Percentiles rank a stretch among this genome's conserved stretches.
phyloP scores from a whole-genome alignment of 2,113 vertebrate species.

The Cyanoderma ruficeps region DNA sequence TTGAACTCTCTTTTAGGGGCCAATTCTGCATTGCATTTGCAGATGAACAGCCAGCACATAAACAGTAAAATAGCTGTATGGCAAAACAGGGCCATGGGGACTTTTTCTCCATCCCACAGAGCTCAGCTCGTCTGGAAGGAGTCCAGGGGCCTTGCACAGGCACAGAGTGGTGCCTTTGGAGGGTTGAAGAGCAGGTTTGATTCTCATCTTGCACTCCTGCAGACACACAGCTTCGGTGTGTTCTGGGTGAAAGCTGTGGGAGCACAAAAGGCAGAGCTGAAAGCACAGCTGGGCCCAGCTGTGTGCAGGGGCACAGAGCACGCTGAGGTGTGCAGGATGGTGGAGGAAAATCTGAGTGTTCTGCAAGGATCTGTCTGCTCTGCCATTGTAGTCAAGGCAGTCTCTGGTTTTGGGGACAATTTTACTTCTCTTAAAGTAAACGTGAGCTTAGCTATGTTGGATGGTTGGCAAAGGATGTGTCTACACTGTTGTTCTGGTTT shows the following conservation, averaged over 20 bases:
- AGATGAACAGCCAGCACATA: neutral
- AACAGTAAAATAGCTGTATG: neutral
- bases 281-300: neutral
- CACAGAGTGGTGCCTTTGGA: neutral
- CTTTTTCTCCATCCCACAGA: neutral
- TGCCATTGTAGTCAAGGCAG: neutral
- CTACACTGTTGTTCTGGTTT: neutral
- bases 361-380: neutral
- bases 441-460: neutral
- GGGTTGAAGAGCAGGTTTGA: neutral
- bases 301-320: neutral
- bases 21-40: neutral
- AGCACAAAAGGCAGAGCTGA: neutral
- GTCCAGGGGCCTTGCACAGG: neutral
- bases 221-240: rapidly evolving
- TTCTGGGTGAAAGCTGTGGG: neutral
- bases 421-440: neutral
- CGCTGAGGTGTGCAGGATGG: neutral
- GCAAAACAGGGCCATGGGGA: neutral
- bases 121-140: neutral
- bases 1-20: neutral
- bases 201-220: neutral
- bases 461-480: neutral
- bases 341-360: neutral
- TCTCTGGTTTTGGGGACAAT: neutral